Base-by-base conservation (phyloP, 2,888 invertebrate genomes). In the Metallyticus violacea region DNA sequence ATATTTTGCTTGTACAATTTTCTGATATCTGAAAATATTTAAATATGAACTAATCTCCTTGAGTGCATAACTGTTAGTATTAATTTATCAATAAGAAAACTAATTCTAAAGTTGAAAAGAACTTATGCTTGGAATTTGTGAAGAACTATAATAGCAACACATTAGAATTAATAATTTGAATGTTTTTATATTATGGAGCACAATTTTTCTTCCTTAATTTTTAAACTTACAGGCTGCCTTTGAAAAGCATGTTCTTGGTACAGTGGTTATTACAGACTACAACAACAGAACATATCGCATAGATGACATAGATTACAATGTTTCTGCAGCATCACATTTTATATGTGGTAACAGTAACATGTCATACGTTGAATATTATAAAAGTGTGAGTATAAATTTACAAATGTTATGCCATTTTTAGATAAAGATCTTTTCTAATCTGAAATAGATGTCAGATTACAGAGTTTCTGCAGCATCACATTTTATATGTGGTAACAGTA, bases 201-300 rank as follows among this genome's bases (percentile, higher is more conserved):
- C n/a, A n/a, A n/a, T n/a, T n/a, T n/a, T n/a, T n/a, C n/a, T n/a
- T n/a, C n/a, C n/a, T n/a, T n/a, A n/a, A n/a, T n/a, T n/a, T n/a
- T n/a, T n/a, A n/a, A n/a, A n/a, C 26, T 89, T 89, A 29, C 88
- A 89, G 89, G 40, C 6, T 1, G 28, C 87, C 4, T 89, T 89
- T 81, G 83, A 88, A 26, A 81, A 86, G 79, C 88, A 89, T 86
- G 7, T 92, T 80, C 88, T 91, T 90, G 94, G 95, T 0, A 91
- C 93, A 83, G 93, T 95, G 25, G 96, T 97, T 0, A 91, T 97
- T 89, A 97, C 97, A 0, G 94, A 94, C 81, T 97, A 97, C 89
- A 97, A 97, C 87, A 96, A 96, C 88, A 93, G 93, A 85, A 96
- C 96, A 0, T 96, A 96, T 89, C 92, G 94, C 3, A 92, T 97